These are phyloP conservation scores for Lamproptera curius DNA, from an alignment of 2,888 invertebrate species.

Conservation along the genomic window DNA sequence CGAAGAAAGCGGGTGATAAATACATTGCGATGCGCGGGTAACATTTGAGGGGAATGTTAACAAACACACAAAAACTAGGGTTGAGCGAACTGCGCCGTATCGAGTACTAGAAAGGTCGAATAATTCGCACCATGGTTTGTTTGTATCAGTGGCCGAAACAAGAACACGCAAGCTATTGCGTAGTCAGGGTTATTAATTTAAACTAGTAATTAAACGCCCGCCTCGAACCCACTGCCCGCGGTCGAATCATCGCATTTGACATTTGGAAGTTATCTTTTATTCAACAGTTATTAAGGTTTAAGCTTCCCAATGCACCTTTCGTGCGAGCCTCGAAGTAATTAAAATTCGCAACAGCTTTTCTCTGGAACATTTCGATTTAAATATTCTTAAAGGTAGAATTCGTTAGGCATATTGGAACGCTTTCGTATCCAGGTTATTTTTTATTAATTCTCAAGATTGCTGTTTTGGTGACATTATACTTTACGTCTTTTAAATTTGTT, in stretches of 20 bases:
- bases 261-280: background rate
- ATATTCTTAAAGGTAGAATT: too few species aligned
- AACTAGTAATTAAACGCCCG: constrained; percentile 1
- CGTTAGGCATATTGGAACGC: too few species aligned
- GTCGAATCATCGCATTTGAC: background rate
- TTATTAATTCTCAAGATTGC: too few species aligned
- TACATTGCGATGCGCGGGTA: background rate
- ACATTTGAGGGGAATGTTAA: background rate
- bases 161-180: background rate
- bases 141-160: constrained; percentile 18
- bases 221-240: background rate
- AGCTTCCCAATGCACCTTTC: background rate
- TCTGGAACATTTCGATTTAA: too few species aligned
- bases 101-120: constrained; percentile 24
- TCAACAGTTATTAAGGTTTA: background rate
- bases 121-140: constrained; percentile 18
- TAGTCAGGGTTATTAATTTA: too few species aligned
- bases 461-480: too few species aligned
- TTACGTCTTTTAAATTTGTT: too few species aligned
- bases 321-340: too few species aligned
- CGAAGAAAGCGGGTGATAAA: background rate
- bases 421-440: too few species aligned
- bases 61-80: constrained; percentile 10
- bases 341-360: too few species aligned
- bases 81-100: constrained; percentile 14